phyloP scores from a whole-genome alignment of 2,797 vertebrate species.

The Vireo griseus region DNA sequence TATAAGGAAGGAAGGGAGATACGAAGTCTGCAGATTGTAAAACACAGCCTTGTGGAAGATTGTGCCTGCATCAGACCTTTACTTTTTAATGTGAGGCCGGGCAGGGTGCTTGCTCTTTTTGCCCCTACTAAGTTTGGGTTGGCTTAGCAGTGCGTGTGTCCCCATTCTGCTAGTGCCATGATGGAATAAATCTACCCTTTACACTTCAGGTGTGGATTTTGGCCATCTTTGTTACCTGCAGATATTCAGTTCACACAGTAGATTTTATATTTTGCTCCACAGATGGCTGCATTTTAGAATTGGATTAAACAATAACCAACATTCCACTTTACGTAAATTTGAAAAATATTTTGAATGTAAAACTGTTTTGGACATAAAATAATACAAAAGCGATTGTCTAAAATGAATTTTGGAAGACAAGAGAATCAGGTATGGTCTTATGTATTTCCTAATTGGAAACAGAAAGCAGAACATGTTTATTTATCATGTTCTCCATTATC shows the following conservation, averaged over 20 bases:
- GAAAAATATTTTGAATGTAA: background rate
- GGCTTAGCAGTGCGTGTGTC: background rate
- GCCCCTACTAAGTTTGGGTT: background rate
- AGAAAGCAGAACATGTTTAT: background rate
- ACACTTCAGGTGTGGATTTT: background rate
- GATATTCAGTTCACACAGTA: background rate
- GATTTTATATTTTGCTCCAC: background rate
- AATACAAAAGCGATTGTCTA: background rate
- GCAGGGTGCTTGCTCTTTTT: background rate
- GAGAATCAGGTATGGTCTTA: fast-evolving
- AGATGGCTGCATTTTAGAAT: background rate
- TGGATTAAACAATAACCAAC: background rate
- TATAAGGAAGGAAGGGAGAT: background rate
- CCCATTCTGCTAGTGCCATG: background rate
- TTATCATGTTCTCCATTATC: background rate
- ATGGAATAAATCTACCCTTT: background rate
- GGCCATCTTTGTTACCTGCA: background rate
- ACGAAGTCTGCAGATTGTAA: background rate
- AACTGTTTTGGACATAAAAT: background rate
- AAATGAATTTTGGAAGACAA: background rate
- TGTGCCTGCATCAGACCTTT: fast-evolving
- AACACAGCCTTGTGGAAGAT: background rate
- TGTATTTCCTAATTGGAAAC: background rate
- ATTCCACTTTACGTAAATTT: background rate
- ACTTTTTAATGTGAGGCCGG: fast-evolving